phyloP scores from a whole-genome alignment of 2,797 vertebrate genomes.

The Poeciliopsis turneri region DNA sequence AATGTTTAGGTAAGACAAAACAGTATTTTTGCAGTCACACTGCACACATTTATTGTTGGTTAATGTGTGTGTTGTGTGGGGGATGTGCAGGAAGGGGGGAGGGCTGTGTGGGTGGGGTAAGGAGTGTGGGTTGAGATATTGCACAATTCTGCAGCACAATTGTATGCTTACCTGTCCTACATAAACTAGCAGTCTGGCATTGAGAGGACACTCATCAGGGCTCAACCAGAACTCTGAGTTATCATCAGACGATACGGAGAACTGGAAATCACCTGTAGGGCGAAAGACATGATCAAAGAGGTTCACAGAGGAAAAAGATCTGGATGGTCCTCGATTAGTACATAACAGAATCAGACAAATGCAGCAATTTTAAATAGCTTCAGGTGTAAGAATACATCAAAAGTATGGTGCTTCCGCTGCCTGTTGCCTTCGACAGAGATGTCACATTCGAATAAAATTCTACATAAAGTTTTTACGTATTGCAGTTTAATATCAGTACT shows the following conservation, averaged over 20 bases:
- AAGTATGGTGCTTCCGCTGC: neutral
- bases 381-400: slow-evolving; percentile 2
- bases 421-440: slow-evolving; percentile 7
- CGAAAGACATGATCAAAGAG: slow-evolving; percentile 47
- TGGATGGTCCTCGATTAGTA: slow-evolving; percentile 13
- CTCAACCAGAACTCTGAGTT: slow-evolving; percentile 99
- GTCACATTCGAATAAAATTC: neutral
- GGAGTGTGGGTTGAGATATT: neutral
- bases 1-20: neutral
- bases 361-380: slow-evolving; percentile 7
- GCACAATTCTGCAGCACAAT: slow-evolving; percentile 15
- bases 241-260: slow-evolving; percentile 96
- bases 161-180: slow-evolving; percentile 88
- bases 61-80: neutral
- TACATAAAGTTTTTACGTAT: neutral
- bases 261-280: slow-evolving; percentile 93
- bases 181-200: slow-evolving; percentile 87
- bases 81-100: no score
- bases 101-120: neutral
- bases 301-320: slow-evolving; percentile 26
- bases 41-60: neutral
- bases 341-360: slow-evolving; percentile 14
- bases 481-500: neutral
- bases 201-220: slow-evolving; percentile 89
- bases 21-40: neutral